Percentiles rank a stretch among this genome's conserved stretches.
These are phyloP conservation scores for Drepanosiphum platanoidis DNA, from an alignment of 2,888 invertebrate species.

Conservation along the genomic window DNA sequence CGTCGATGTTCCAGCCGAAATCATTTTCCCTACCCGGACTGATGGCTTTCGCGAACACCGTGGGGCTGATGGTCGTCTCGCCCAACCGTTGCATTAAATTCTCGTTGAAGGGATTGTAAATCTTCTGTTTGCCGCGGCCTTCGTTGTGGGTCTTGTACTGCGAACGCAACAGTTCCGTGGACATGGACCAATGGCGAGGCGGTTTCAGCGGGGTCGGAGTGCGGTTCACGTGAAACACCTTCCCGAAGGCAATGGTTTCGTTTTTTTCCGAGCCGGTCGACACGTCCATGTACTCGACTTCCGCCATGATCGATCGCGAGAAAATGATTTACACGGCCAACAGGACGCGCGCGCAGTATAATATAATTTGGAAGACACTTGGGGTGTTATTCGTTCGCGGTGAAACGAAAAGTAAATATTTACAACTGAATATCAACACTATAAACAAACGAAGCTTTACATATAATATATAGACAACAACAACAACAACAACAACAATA, in stretches of 20 bases:
- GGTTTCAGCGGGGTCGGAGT: constrained; percentile 43
- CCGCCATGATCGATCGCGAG: constrained; percentile 41
- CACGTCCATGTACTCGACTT: constrained; percentile 51
- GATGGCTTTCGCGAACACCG: constrained; percentile 67
- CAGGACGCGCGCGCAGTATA: too few species aligned
- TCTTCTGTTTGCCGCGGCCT: constrained; percentile 13
- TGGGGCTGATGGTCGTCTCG: constrained; percentile 75
- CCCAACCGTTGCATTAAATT: constrained; percentile 75
- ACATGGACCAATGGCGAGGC: constrained; percentile 46
- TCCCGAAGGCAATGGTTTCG: constrained; percentile 21
- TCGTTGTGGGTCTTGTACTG: constrained; percentile 21
- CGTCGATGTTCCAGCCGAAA: constrained; percentile 78
- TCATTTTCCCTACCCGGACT: constrained; percentile 68
- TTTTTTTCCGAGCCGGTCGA: constrained; percentile 30
- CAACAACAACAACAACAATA: not conserved
- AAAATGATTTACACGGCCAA: too few species aligned
- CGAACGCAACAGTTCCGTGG: constrained; percentile 48
- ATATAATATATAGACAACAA: too few species aligned
- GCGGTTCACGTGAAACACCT: constrained; percentile 40
- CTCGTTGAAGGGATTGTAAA: constrained; percentile 77
- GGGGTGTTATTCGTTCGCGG: too few species aligned
- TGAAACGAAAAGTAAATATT: too few species aligned
- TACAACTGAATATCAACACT: too few species aligned
- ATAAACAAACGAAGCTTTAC: too few species aligned
- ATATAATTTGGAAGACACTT: too few species aligned